Percentiles rank a stretch among this genome's conserved stretches.
Evolutionary conservation across 1,140 invertebrate genomes (phyloP).

Genomic region (Mya arenaria): DNA sequence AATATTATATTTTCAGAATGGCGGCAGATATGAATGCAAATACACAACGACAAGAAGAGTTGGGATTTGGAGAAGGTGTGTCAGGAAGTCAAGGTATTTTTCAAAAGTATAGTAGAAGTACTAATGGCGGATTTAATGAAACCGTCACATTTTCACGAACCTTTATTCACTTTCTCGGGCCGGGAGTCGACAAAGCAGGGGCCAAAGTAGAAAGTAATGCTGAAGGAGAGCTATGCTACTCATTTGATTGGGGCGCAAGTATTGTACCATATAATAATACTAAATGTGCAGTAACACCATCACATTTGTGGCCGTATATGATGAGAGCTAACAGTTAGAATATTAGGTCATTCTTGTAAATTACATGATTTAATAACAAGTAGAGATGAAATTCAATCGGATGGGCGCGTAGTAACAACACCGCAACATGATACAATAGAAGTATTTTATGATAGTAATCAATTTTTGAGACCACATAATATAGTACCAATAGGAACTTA

Average conservation of each 20-base stretch:
- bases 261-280: slow-evolving; percentile 2
- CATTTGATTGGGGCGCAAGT: neutral
- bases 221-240: neutral
- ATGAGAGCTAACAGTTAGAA: neutral
- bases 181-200: neutral
- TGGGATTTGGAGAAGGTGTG: neutral
- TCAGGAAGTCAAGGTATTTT: neutral
- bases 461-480: too few relatives aligned
- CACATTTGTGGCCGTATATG: neutral
- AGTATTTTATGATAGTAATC: too few relatives aligned
- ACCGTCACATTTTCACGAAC: neutral
- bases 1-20: too few relatives aligned
- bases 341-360: neutral
- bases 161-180: neutral
- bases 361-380: neutral
- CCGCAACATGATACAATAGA: too few relatives aligned
- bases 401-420: slow-evolving; percentile 10
- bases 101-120: neutral
- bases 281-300: neutral
- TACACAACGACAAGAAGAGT: neutral
- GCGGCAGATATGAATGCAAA: too few relatives aligned
- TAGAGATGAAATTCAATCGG: slow-evolving; percentile 27
- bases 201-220: neutral
- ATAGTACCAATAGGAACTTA: too few relatives aligned
- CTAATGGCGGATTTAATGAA: neutral